A percentile compares a stretch with the other conserved stretches of the same genome.
Evolutionary conservation across 2,113 vertebrate species (phyloP).

Genomic region (Scophthalmus maximus): DNA sequence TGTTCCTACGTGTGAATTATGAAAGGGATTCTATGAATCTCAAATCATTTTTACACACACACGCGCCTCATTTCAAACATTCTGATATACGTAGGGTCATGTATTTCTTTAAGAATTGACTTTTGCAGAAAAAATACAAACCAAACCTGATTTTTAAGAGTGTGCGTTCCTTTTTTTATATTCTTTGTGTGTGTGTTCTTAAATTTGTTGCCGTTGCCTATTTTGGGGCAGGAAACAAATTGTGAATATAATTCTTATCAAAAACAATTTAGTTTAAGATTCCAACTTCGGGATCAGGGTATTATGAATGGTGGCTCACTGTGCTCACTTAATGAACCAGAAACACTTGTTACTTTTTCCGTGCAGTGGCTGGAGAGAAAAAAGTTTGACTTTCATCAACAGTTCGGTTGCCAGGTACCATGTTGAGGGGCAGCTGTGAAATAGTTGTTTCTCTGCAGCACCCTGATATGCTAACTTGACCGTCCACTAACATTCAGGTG

Average conservation of each 20-base stretch:
- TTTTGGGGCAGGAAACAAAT: not conserved
- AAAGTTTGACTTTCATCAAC: too few relatives aligned
- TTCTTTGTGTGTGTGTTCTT: not conserved
- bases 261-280: too few relatives aligned
- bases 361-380: too few relatives aligned
- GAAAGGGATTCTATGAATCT: constrained; percentile 58
- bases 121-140: not conserved
- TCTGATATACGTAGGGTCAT: not conserved
- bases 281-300: not conserved
- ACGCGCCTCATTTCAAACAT: constrained; percentile 2
- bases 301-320: not conserved
- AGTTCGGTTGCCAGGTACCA: too few relatives aligned
- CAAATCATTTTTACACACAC: not conserved
- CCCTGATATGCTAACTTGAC: too few relatives aligned
- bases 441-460: too few relatives aligned
- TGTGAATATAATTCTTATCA: not conserved
- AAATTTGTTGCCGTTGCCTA: not conserved
- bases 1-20: not conserved
- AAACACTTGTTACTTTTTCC: too few relatives aligned
- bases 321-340: not conserved
- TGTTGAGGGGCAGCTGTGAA: too few relatives aligned
- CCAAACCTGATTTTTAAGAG: not conserved
- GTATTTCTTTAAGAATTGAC: not conserved
- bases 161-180: not conserved
- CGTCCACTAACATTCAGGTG: too few relatives aligned